A percentile compares a stretch with the other conserved stretches of the same genome.
Evolutionary conservation across 2,113 vertebrate genomes (phyloP).

Genomic region (Cavia porcellus): DNA sequence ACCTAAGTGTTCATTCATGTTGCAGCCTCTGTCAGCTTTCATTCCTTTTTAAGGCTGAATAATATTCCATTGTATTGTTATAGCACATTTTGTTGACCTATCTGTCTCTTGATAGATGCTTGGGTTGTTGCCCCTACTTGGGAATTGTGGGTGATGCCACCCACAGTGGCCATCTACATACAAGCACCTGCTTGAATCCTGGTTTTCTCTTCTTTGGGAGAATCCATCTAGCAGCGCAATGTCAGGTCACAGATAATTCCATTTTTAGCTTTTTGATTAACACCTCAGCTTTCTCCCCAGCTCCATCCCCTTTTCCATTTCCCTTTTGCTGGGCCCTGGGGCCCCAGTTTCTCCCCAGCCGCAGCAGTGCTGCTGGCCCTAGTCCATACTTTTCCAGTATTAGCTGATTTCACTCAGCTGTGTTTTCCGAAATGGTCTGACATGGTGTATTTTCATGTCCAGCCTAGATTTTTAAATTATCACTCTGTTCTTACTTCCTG

Average conservation of each 20-base stretch:
- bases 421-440: not conserved
- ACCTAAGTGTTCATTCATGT: not conserved
- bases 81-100: accelerated
- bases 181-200: no score
- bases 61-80: accelerated
- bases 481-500: not conserved
- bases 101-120: not conserved
- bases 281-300: accelerated
- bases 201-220: not conserved
- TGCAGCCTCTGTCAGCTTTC: not conserved
- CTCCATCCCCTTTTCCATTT: accelerated
- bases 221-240: accelerated
- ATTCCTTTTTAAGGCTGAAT: not conserved
- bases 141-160: not conserved
- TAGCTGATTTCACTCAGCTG: not conserved
- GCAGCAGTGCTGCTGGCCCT: accelerated
- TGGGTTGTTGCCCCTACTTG: accelerated
- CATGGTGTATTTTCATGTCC: not conserved
- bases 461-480: not conserved
- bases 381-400: not conserved
- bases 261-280: not conserved
- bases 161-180: accelerated
- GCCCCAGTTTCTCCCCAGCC: no score
- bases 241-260: not conserved
- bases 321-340: accelerated